Percentiles rank a stretch among this genome's conserved stretches.
These are phyloP conservation scores for Polyommatus iphigenia DNA, from an alignment of 2,888 invertebrate genomes.

Conservation along the genomic window DNA sequence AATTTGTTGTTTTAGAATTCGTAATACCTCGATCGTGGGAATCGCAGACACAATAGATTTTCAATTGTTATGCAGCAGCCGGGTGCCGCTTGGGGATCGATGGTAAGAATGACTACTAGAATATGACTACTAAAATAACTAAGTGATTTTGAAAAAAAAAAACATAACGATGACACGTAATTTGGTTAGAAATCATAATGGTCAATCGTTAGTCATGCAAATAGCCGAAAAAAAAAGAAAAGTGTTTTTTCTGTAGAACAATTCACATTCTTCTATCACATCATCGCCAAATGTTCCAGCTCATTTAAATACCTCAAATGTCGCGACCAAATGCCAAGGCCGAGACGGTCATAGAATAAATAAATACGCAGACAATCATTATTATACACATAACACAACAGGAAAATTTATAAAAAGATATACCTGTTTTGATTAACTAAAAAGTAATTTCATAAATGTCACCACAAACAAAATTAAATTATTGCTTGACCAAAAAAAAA, in stretches of 20 bases:
- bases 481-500: background rate
- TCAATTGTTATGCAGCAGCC: too few species aligned
- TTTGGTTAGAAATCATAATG: background rate
- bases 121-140: too few species aligned
- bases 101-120: too few species aligned
- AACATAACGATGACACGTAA: too few species aligned
- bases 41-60: too few species aligned
- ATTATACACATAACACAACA: background rate
- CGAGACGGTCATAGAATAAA: background rate
- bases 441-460: background rate
- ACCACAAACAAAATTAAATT: background rate
- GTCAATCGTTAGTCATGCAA: background rate
- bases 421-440: background rate
- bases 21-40: too few species aligned
- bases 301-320: constrained; percentile 1
- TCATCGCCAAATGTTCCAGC: background rate
- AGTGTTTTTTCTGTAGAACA: background rate
- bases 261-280: background rate
- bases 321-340: constrained; percentile 10
- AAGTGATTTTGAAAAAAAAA: too few species aligned
- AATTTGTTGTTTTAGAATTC: too few species aligned
- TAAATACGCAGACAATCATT: background rate
- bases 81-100: too few species aligned
- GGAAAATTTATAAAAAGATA: background rate
- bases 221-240: background rate